These are phyloP conservation scores for Spilogale gracilis DNA, from an alignment of 2,113 vertebrate species.

Conservation along the genomic window DNA sequence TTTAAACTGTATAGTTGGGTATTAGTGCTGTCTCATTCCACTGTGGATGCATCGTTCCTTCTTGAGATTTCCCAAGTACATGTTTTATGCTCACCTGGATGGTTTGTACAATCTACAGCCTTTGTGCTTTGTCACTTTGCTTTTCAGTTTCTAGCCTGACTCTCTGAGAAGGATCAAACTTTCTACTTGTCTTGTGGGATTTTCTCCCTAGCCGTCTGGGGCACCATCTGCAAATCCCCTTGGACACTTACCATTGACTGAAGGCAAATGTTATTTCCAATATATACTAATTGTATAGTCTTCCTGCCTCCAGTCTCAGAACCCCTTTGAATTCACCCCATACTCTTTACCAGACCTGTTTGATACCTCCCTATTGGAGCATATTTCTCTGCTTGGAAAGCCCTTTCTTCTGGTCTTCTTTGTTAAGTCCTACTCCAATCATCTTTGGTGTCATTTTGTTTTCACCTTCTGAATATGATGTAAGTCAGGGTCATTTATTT, in stretches of 20 bases:
- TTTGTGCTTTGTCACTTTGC: neutral
- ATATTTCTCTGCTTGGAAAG: neutral
- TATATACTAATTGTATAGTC: neutral
- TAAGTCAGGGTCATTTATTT: neutral
- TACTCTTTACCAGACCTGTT: neutral
- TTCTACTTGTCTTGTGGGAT: neutral
- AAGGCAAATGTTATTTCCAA: no score
- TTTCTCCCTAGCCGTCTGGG: neutral
- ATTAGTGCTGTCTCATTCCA: neutral
- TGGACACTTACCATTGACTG: neutral
- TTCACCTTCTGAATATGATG: neutral
- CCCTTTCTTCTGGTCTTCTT: neutral
- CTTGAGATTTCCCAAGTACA: no score
- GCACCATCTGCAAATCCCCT: neutral
- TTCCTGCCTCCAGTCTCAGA: neutral
- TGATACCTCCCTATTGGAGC: no score
- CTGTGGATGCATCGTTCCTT: fast-evolving
- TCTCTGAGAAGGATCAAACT: neutral
- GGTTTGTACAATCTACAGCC: no score
- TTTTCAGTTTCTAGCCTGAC: neutral
- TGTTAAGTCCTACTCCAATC: neutral
- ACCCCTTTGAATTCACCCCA: neutral
- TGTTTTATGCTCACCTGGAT: no score
- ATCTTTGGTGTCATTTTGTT: neutral
- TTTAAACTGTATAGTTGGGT: neutral